Evolutionary conservation across 2,113 vertebrate species (phyloP), one percentile per base, ranked within the genome.

Genomic region (Columbina picui): DNA sequence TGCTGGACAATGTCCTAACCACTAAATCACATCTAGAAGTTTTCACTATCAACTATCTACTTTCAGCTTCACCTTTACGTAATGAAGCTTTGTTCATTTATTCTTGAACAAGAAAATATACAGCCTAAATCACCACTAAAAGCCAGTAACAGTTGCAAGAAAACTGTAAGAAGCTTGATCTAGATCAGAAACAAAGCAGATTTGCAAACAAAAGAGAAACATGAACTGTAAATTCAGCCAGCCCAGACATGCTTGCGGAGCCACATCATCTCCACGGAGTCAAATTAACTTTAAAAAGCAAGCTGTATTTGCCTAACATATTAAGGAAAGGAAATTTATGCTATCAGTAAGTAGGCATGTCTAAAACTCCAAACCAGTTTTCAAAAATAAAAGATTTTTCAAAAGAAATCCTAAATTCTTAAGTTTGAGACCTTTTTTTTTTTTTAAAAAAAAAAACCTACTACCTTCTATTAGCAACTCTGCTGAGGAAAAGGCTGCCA

Each of bases 1-100:
- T 18, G 8, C 32, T 20, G 45, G 29, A 39, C n/a, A 63, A 69
- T 0, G 0, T 14, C 27, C 52, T 52, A 88, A 63, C 7, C 23
- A 41, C 23, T 7, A 38, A 29, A 43, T 60, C 21, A 75, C 6
- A 18, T 43, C 64, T 49, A 26, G 0, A 70, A 55, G 4, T 43
- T 94, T 83, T 74, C 56, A 68, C 14, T 78, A 47, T 38, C 27
- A 61, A 39, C 59, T 43, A 76, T 1, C 4, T 74, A 36, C 25
- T 45, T 45, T 45, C 36, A 78, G 55, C 13, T 70, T 84, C n/a
- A 80, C 20, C 18, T 87, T 82, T 26, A 73, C 13, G 17, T 4
- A 76, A 9, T 15, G 57, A 78, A 77, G 5, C 3, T 19, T 84
- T 59, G 22, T 41, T 85, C 8, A 27, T n/a, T 85, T 76, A 34